Percentiles rank a stretch among this genome's conserved stretches.
Conservation (phyloP, 1,140 invertebrate species). For the Nasonia vitripennis region DNA sequence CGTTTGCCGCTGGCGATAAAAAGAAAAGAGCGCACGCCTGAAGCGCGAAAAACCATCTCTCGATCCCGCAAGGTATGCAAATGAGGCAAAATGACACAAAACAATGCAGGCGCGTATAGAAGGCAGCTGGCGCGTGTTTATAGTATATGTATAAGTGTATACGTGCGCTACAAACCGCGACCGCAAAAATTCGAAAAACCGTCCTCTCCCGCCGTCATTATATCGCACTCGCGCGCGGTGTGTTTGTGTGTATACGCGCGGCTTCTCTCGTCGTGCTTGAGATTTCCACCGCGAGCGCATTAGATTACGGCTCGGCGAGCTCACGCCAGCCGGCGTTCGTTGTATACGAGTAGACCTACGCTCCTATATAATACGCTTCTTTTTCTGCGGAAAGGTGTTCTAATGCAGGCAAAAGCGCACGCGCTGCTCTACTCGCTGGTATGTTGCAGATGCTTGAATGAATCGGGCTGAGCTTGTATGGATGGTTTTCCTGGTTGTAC, state of each 20-base stretch:
- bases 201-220: background rate
- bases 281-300: background rate
- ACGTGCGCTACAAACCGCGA: background rate
- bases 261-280: background rate
- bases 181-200: background rate
- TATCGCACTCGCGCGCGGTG: background rate
- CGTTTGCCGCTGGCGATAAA: background rate
- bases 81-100: background rate
- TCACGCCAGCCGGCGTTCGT: background rate
- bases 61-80: slow-evolving; percentile 4
- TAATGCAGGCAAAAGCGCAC: background rate
- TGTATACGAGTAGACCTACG: background rate
- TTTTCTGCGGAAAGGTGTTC: background rate
- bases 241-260: too few species aligned
- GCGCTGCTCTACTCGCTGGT: background rate
- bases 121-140: background rate
- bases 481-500: too few species aligned
- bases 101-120: background rate
- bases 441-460: background rate
- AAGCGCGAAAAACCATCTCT: background rate
- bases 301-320: background rate
- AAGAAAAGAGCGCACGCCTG: background rate
- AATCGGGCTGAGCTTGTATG: background rate
- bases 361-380: background rate
- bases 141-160: too few species aligned